Percentiles rank a stretch among this genome's conserved stretches.
These are phyloP conservation scores for Epistrophe eligans DNA, from an alignment of 2,888 invertebrate genomes.

Conservation along the genomic window DNA sequence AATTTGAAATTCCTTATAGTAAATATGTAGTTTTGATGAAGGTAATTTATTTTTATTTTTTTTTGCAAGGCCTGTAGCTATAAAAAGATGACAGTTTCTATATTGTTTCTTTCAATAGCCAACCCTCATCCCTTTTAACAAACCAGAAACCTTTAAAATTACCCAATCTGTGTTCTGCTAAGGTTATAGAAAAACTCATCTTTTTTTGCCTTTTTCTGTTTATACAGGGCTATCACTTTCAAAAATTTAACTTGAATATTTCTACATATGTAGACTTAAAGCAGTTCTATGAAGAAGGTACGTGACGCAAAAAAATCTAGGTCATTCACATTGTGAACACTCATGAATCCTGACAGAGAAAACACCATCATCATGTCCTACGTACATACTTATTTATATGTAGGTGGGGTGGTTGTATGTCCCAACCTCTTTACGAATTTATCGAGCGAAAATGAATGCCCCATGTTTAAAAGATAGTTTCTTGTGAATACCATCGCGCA, in stretches of 20 bases:
- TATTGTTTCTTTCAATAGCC: background rate
- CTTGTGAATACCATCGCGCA: background rate
- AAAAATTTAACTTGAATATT: conserved; percentile 2
- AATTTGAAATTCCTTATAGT: too few relatives aligned
- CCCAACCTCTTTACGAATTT: conserved; percentile 15
- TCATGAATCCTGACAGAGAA: conserved; percentile 6
- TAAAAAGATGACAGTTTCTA: background rate
- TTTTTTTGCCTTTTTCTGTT: background rate
- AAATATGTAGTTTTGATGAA: too few relatives aligned
- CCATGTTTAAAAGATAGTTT: background rate
- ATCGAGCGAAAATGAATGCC: conserved; percentile 20
- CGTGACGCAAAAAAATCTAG: conserved; percentile 30
- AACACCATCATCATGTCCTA: conserved; percentile 24
- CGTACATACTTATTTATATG: background rate
- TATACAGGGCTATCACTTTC: background rate
- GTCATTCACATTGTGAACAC: conserved; percentile 32
- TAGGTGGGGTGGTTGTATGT: background rate
- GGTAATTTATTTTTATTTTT: too few relatives aligned
- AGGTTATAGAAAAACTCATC: background rate
- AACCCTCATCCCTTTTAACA: background rate
- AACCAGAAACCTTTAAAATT: background rate
- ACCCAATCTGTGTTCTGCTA: background rate
- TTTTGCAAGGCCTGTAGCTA: background rate
- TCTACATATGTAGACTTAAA: background rate
- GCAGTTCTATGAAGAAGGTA: background rate